phyloP scores from a whole-genome alignment of 2,113 vertebrate genomes.

The Lycaon pictus region DNA sequence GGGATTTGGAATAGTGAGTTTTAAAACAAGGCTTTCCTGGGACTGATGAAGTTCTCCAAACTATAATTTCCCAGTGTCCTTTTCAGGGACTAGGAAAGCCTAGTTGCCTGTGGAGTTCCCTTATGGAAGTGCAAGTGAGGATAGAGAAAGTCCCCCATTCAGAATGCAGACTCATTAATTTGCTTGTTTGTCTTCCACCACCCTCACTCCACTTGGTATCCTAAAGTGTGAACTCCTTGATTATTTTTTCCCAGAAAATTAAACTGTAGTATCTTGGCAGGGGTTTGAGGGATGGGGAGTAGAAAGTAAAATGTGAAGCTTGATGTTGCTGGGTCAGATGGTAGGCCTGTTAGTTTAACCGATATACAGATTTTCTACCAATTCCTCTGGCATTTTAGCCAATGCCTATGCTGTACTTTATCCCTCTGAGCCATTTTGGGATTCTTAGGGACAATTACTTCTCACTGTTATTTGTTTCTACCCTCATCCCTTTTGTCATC shows the following conservation, averaged over 20 bases:
- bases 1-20: not conserved
- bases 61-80: not conserved
- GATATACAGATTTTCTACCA: not conserved
- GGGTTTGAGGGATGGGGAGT: not conserved
- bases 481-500: not conserved
- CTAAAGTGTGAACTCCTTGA: not conserved
- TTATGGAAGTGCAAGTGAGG: not conserved
- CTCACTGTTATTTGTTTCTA: not conserved
- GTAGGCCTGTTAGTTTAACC: not conserved
- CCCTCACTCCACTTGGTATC: not conserved
- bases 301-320: not conserved
- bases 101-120: not conserved
- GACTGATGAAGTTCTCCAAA: not conserved
- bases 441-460: not conserved
- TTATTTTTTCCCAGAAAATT: not conserved
- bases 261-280: not conserved
- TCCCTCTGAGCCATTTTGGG: not conserved
- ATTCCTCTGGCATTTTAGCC: not conserved
- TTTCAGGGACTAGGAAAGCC: not conserved
- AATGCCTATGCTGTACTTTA: not conserved
- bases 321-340: not conserved
- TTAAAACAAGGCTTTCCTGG: not conserved
- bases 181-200: not conserved
- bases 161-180: not conserved
- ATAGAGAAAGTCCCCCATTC: not conserved